Evolutionary conservation across 2,113 vertebrate species (phyloP).

Genomic region (Leucopsar rothschildi): DNA sequence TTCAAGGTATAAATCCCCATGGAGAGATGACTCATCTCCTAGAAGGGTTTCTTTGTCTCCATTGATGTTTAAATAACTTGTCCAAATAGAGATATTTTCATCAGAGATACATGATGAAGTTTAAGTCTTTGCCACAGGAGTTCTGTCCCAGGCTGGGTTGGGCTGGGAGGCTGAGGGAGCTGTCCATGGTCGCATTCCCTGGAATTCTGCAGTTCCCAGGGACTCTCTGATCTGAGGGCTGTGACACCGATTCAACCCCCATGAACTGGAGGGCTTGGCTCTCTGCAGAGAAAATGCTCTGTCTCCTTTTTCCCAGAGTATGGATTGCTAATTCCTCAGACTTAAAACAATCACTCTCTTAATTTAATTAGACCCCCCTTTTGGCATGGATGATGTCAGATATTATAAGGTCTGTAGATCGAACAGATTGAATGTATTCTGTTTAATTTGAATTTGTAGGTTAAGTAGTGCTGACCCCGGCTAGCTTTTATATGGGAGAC

Average conservation of each 20-base stretch:
- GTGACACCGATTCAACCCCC: not conserved
- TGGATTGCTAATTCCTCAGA: not conserved
- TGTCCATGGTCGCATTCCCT: not conserved
- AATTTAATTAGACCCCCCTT: not conserved
- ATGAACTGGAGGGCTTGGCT: not conserved
- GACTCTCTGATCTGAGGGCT: not conserved
- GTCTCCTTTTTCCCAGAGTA: not conserved
- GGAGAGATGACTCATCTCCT: not conserved
- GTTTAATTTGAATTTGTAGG: not conserved
- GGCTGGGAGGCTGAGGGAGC: not conserved
- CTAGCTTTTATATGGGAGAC: not conserved
- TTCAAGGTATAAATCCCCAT: not conserved
- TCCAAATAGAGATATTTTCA: not conserved
- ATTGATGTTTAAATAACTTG: not conserved
- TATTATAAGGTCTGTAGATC: not conserved
- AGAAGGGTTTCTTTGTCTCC: not conserved
- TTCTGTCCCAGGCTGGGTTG: accelerated
- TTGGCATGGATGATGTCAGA: constrained; percentile 20
- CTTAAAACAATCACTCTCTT: not conserved
- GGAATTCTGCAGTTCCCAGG: not conserved
- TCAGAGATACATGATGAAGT: not conserved
- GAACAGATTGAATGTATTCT: not conserved
- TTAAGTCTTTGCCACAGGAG: not conserved
- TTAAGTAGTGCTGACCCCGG: not conserved
- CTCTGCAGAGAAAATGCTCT: not conserved